Conservation (phyloP, 2,888 invertebrate genomes). For the Dorcus parallelipipedus region DNA sequence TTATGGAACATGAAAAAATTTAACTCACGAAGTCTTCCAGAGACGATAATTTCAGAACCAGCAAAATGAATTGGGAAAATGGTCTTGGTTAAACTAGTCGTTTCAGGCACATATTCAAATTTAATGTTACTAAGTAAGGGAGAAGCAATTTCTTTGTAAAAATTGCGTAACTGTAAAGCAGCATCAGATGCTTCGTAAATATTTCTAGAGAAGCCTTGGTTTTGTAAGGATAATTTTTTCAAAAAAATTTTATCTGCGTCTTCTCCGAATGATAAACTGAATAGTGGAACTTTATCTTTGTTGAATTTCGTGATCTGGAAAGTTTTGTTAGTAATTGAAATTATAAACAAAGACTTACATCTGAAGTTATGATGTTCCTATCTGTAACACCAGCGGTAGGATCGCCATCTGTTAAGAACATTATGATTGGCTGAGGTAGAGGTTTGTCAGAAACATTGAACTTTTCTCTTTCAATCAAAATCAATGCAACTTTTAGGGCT, state of each 20-base stretch:
- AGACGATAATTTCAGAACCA: slow-evolving; percentile 64
- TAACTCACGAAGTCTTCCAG: slow-evolving; percentile 50
- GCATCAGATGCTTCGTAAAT: slow-evolving; percentile 73
- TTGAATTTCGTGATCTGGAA: slow-evolving; percentile 35
- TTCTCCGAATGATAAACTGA: slow-evolving; percentile 68
- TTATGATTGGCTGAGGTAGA: slow-evolving; percentile 58
- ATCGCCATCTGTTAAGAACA: slow-evolving; percentile 66
- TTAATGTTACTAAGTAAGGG: no score
- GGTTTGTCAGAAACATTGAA: slow-evolving; percentile 15
- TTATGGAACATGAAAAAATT: not conserved
- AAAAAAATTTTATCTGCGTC: slow-evolving; percentile 66
- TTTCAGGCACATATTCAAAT: no score
- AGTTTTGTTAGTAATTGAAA: not conserved
- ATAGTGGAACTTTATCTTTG: slow-evolving; percentile 51
- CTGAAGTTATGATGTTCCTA: slow-evolving; percentile 53
- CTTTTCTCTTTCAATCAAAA: slow-evolving; percentile 30
- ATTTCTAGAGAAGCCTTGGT: slow-evolving; percentile 65
- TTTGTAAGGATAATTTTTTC: slow-evolving; percentile 61
- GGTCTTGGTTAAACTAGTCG: slow-evolving; percentile 53
- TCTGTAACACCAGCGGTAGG: slow-evolving; percentile 59
- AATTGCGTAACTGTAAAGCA: not conserved
- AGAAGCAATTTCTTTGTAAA: no score
- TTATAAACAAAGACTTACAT: slow-evolving; percentile 43
- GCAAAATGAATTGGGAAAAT: slow-evolving; percentile 58
- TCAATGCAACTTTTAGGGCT: slow-evolving; percentile 56